Conservation (phyloP, 2,113 vertebrate genomes). For the Mugil cephalus region DNA sequence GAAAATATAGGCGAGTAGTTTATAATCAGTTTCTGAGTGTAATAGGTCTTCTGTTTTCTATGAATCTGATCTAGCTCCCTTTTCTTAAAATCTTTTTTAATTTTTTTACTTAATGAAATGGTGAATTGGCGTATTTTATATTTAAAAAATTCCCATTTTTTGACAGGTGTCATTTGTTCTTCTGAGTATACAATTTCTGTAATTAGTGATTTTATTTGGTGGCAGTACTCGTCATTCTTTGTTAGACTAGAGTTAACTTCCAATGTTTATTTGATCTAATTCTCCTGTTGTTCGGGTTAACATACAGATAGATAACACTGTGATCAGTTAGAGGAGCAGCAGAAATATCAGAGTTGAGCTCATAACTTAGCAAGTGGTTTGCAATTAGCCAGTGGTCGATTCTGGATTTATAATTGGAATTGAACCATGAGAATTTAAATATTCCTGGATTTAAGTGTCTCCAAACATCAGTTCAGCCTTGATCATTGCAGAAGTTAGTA, state of each 20-base stretch:
- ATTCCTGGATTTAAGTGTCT: not conserved
- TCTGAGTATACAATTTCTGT: not conserved
- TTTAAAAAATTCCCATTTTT: not conserved
- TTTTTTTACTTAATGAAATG: too few species aligned
- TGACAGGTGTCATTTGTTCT: not conserved
- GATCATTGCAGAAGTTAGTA: too few species aligned
- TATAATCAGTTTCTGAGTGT: not conserved
- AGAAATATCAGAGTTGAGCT: not conserved
- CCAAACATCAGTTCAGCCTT: not conserved
- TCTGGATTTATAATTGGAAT: not conserved
- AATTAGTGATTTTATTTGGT: not conserved
- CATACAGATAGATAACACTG: not conserved
- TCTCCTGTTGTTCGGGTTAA: not conserved
- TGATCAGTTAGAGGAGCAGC: not conserved
- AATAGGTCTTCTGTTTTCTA: conserved; percentile 1
- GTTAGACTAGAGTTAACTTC: not conserved
- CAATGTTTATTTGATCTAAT: not conserved
- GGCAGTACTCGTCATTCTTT: too few species aligned
- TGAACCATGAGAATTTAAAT: not conserved
- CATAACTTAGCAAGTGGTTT: not conserved
- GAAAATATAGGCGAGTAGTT: not conserved
- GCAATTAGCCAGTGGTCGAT: not conserved
- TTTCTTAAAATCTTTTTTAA: too few species aligned
- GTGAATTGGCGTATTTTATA: too few species aligned
- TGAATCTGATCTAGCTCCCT: not conserved